Evolutionary conservation across 1,140 invertebrate genomes (phyloP), one percentile per base, ranked within the genome.

Genomic region (Drosophila sproati): DNA sequence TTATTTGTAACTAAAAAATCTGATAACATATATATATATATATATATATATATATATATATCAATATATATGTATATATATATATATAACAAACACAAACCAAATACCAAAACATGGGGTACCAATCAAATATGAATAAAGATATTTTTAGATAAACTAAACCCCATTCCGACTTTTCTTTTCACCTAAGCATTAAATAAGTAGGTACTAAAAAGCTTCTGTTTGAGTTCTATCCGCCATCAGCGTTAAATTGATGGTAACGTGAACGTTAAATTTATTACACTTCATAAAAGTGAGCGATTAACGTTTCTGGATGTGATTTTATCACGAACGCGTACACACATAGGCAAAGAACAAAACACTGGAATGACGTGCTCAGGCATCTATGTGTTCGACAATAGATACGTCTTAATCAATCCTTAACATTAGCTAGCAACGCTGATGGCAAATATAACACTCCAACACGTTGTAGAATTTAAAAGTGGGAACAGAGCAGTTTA

Each of bases 221-320:
- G 29, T 3, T 43, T 5, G 28, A 47, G 41, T 43, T 75, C n/a
- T 34, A 56, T 12, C 52, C 55, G 20, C n/a, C 32, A 20, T 2
- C 32, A 63, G 80, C 61, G 56, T 77, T 77, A 80, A 83, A 80
- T 70, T 77, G 52, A 63, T n/a, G 31, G 29, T 32, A 89, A 77
- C 77, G 80, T 83, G 77, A 72, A 73, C 62, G 60, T 68, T 50
- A 76, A 89, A 89, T 89, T 89, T 89, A 89, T 89, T 90, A 73
- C 81, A 85, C 85, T 85, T 89, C 86, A 89, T 89, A 89, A 90
- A 90, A 80, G 60, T 80, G 81, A 85, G 86, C 86, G 85, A 89
- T 89, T 89, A 89, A 89, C 80, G 85, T 89, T 89, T 90, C 90
- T 89, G 88, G 80, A 89, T 89, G 85, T 81, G 85, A 89, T 89